Conservation (phyloP, 1,140 invertebrate genomes). For the Diorhabda sublineata region DNA sequence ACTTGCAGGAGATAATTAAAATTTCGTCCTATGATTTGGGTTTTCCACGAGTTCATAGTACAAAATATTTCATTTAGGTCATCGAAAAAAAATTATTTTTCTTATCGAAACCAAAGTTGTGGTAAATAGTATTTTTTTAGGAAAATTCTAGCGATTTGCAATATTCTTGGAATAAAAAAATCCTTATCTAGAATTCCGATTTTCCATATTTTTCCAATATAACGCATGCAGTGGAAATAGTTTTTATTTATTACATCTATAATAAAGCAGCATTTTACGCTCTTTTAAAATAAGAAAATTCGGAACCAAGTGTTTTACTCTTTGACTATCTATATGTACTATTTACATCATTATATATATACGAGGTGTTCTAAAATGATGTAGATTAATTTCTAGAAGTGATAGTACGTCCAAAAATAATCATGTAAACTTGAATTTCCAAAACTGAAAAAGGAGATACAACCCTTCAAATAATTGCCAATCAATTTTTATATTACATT, state of each 20-base stretch:
- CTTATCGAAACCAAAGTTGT: neutral
- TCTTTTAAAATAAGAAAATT: constrained; percentile 3
- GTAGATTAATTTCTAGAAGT: no score
- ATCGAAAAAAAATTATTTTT: no score
- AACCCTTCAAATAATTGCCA: no score
- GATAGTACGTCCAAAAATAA: no score
- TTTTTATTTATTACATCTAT: constrained; percentile 4
- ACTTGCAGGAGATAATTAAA: no score
- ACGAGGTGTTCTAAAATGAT: neutral
- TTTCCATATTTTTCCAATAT: neutral
- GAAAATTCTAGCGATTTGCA: neutral
- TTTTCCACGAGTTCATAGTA: no score
- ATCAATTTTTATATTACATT: no score
- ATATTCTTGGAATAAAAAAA: neutral
- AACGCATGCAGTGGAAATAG: no score
- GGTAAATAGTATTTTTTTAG: neutral
- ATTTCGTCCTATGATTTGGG: no score
- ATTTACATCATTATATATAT: constrained; percentile 2
- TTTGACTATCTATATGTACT: constrained; percentile 9
- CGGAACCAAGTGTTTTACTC: constrained; percentile 6
- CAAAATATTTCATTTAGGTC: no score
- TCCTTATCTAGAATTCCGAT: neutral
- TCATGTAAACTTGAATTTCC: no score
- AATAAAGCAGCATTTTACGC: constrained; percentile 7
- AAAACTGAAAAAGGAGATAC: no score